These are phyloP conservation scores for Agriopis marginaria DNA, from an alignment of 2,888 invertebrate genomes.

Conservation along the genomic window DNA sequence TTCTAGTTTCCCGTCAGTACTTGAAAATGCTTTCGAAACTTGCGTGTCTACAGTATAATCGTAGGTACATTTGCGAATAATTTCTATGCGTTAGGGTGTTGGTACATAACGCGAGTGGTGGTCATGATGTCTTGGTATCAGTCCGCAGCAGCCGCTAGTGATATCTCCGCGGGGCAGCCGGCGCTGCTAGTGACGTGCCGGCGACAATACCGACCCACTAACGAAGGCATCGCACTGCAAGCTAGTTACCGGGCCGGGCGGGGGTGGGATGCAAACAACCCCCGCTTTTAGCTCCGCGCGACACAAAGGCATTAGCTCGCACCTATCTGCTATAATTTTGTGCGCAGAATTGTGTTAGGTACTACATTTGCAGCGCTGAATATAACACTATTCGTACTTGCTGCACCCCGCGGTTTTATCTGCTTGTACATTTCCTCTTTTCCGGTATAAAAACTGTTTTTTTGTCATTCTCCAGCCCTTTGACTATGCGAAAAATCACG, in stretches of 20 bases:
- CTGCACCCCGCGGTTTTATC: too few relatives aligned
- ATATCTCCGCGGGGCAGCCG: not conserved
- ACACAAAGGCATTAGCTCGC: conserved; percentile 25
- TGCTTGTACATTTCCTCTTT: too few relatives aligned
- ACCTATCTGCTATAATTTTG: conserved; percentile 25
- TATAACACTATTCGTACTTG: not conserved
- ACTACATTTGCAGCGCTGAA: conserved; percentile 6
- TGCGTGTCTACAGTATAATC: too few relatives aligned
- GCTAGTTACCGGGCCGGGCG: conserved; percentile 36
- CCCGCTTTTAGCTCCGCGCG: conserved; percentile 23
- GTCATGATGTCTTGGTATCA: not conserved
- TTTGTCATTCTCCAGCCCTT: too few relatives aligned
- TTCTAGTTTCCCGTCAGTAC: too few relatives aligned
- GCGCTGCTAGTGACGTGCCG: not conserved
- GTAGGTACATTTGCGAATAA: too few relatives aligned
- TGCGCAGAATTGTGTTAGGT: conserved; percentile 15
- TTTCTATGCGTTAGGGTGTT: too few relatives aligned
- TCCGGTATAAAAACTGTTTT: too few relatives aligned
- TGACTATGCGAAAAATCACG: too few relatives aligned
- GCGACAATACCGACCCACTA: conserved; percentile 16
- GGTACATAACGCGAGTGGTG: too few relatives aligned
- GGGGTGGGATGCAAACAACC: conserved; percentile 35
- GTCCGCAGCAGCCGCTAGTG: not conserved
- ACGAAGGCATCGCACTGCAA: conserved; percentile 42
- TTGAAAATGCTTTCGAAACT: too few relatives aligned